Percentiles rank a stretch among this genome's conserved stretches.
Evolutionary conservation across 2,113 vertebrate genomes (phyloP).

Genomic region (Rhynchomys soricoides): DNA sequence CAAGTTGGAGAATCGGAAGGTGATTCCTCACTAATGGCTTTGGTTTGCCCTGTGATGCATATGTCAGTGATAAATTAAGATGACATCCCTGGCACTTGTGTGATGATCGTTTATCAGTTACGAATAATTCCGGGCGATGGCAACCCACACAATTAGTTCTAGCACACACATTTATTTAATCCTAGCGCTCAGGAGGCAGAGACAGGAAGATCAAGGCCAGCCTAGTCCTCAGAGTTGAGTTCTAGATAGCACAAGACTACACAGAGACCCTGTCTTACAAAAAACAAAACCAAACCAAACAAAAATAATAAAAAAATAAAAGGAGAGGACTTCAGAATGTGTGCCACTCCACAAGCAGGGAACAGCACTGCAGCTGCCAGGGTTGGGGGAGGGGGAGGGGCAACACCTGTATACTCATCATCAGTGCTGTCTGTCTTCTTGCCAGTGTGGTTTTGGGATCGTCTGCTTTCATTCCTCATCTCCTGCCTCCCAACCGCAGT

Average conservation of each 20-base stretch:
- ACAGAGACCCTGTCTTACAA: not conserved
- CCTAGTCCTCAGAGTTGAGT: not conserved
- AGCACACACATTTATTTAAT: no score
- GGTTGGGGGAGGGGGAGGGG: rapidly evolving
- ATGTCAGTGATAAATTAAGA: not conserved
- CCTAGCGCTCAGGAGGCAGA: not conserved
- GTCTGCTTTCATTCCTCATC: not conserved
- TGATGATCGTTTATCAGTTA: not conserved
- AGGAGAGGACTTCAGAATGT: not conserved
- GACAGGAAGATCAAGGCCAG: not conserved
- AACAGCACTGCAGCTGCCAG: not conserved
- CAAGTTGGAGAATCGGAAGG: not conserved
- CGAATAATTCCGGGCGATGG: not conserved
- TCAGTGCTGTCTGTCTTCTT: constrained; percentile 21
- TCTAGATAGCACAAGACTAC: not conserved
- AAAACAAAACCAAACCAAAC: not conserved
- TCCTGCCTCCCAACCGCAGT: not conserved
- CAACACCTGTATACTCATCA: not conserved
- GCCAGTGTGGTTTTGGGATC: not conserved
- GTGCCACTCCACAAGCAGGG: not conserved
- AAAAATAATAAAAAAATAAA: not conserved
- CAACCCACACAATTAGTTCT: not conserved
- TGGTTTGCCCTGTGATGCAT: not conserved
- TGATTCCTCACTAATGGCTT: not conserved
- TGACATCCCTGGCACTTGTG: not conserved